Base-by-base conservation (phyloP, 2,113 vertebrate genomes). In the Chaenocephalus aceratus region DNA sequence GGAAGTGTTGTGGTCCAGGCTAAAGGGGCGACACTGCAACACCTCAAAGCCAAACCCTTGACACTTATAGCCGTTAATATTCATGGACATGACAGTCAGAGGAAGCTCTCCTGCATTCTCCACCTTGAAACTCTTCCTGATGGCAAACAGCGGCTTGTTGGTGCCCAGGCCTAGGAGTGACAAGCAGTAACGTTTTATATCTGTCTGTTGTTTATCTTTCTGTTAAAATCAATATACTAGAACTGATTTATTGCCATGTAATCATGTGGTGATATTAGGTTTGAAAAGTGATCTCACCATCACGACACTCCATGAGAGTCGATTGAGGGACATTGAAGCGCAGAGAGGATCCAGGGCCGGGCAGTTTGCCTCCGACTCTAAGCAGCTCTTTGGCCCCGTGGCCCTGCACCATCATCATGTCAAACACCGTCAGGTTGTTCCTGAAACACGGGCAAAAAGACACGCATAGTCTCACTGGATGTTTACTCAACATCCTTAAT, bases 11-110 rank as follows among this genome's bases (percentile, higher is more conserved):
- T 97, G 96, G 79, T 95, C 95, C 64, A 99, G 86, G 62, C 92
- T 96, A 89, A 99, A 98, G 48, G 95, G 91, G 15, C 86, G 95
- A 90, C 98, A 99, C 70, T 98, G 96, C 61, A 98, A 94, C 49
- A 99, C 97, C 94, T 99, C 97, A 18, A 99, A 99, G 54, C 98
- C 98, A 57, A 97, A 99, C 14, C 97, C 98, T 87, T 99, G 97
- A 89, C 98, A 99, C 78, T 95, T 96, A 86, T 99, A 99, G 3
- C 98, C 98, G 84, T 96, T 99, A 84, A 99, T 98, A 84, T 96
- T 98, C 97, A 99, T 96, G 3, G 97, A 97, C n/a, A 96, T 95
- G 88, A 99, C 94, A 0, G 96, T 98, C 89, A 99, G 86, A 23
- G 97, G 97, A 87, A 99, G 96, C 88, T 97, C 96, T 10, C 98